These are phyloP conservation scores for Exephanes ischioxanthus DNA, from an alignment of 2,888 invertebrate genomes.

Conservation along the genomic window DNA sequence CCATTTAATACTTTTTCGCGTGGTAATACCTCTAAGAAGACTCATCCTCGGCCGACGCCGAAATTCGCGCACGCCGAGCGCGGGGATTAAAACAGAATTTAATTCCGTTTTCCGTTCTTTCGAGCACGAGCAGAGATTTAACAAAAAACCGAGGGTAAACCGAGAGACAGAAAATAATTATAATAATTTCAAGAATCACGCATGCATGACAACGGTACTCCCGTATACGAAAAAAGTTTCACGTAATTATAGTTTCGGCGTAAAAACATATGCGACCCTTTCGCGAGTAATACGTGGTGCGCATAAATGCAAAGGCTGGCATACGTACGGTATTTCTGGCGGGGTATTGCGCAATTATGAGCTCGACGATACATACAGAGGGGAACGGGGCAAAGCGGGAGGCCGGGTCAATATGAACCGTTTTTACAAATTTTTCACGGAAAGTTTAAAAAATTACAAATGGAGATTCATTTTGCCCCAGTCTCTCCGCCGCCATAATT, in stretches of 20 bases:
- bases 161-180: conserved; percentile 53
- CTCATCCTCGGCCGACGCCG: conserved; percentile 47
- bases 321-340: not conserved
- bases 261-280: conserved; percentile 49
- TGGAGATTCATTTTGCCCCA: too few relatives aligned
- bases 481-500: too few relatives aligned
- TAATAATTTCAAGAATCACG: conserved; percentile 50
- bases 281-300: conserved; percentile 47
- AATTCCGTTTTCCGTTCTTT: conserved; percentile 54
- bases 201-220: conserved; percentile 8
- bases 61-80: conserved; percentile 34
- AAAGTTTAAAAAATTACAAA: too few relatives aligned
- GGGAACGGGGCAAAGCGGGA: not conserved
- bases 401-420: not conserved
- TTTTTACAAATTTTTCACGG: not conserved
- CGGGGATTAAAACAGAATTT: conserved; percentile 46
- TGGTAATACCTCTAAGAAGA: not conserved
- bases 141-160: not conserved
- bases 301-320: conserved; percentile 47
- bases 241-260: conserved; percentile 61
- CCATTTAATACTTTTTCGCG: not conserved
- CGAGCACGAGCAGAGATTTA: conserved; percentile 38
- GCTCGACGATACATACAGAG: conserved; percentile 18
- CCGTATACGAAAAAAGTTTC: conserved; percentile 48
- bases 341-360: conserved; percentile 69